A percentile compares a stretch with the other conserved stretches of the same genome.
Evolutionary conservation across 1,140 invertebrate genomes (phyloP).

Genomic region (Heliconius nattereri): DNA sequence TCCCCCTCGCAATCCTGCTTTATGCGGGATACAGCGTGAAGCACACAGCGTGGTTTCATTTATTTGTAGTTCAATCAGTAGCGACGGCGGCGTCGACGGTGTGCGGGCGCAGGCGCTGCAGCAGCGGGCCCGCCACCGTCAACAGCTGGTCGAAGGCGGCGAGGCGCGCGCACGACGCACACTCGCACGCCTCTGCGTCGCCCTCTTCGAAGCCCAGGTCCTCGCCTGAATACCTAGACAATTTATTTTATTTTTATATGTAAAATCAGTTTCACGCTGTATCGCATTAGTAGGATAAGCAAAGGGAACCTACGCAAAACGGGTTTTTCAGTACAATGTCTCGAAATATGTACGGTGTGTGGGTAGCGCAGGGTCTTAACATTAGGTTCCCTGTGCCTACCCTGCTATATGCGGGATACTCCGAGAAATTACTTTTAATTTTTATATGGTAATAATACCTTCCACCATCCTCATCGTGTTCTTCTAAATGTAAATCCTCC

Average conservation of each 20-base stretch:
- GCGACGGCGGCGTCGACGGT: constrained; percentile 65
- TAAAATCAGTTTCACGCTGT: too few relatives aligned
- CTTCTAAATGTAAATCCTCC: constrained; percentile 46
- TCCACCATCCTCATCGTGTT: constrained; percentile 48
- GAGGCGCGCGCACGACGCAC: constrained; percentile 57
- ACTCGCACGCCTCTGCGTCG: constrained; percentile 58
- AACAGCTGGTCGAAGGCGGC: constrained; percentile 66
- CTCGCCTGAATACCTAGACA: constrained; percentile 48
- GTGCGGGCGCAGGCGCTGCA: constrained; percentile 59
- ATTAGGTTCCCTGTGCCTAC: too few relatives aligned
- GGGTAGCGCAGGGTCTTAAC: too few relatives aligned
- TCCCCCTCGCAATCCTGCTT: too few relatives aligned
- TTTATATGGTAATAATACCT: constrained; percentile 9
- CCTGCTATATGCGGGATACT: too few relatives aligned
- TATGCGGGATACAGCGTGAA: too few relatives aligned
- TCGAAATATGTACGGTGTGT: too few relatives aligned
- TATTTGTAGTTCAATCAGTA: constrained; percentile 44
- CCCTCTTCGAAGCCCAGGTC: constrained; percentile 70
- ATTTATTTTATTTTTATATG: background rate
- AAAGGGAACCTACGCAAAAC: too few relatives aligned
- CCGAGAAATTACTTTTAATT: too few relatives aligned
- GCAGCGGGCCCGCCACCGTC: constrained; percentile 63
- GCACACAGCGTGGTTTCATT: too few relatives aligned
- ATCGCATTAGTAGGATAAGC: too few relatives aligned
- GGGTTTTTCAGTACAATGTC: too few relatives aligned